phyloP scores from a whole-genome alignment of 2,113 vertebrate genomes.

The Clarias macrocephalus region DNA sequence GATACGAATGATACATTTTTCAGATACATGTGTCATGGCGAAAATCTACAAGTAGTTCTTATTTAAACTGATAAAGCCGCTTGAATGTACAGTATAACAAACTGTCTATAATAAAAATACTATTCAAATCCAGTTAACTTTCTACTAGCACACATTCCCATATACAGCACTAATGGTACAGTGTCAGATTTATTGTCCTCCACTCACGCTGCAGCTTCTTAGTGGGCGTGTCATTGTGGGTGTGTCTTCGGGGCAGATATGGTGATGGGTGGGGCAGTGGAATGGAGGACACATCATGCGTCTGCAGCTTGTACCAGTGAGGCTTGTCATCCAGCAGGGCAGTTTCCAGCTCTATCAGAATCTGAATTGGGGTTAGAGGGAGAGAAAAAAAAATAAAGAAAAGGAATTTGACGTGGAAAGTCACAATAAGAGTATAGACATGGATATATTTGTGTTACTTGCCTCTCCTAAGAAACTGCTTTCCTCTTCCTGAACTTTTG shows the following conservation, averaged over 20 bases:
- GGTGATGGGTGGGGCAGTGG: conserved; percentile 95
- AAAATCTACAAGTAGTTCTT: background rate
- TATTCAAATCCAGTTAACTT: background rate
- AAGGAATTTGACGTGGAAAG: background rate
- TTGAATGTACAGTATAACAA: background rate
- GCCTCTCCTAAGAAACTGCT: conserved; percentile 98
- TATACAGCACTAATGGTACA: background rate
- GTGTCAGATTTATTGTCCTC: background rate
- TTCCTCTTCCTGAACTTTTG: conserved; percentile 90
- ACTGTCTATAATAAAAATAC: background rate
- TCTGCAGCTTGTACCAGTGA: conserved; percentile 98
- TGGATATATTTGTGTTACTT: conserved; percentile 17
- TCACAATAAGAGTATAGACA: background rate
- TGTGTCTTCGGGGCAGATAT: conserved; percentile 88
- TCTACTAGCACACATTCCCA: background rate
- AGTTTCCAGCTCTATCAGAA: conserved; percentile 96
- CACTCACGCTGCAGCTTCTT: conserved; percentile 96
- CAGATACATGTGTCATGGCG: background rate
- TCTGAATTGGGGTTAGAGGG: conserved; percentile 66
- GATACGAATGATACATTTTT: background rate
- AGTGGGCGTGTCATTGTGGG: conserved; percentile 81
- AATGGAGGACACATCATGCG: conserved; percentile 94
- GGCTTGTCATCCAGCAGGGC: conserved; percentile 96
- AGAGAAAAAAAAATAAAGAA: background rate
- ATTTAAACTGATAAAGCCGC: background rate